Percentiles rank a stretch among this genome's conserved stretches.
phyloP scores from a whole-genome alignment of 2,797 vertebrate species.

The Etheostoma nigrum region DNA sequence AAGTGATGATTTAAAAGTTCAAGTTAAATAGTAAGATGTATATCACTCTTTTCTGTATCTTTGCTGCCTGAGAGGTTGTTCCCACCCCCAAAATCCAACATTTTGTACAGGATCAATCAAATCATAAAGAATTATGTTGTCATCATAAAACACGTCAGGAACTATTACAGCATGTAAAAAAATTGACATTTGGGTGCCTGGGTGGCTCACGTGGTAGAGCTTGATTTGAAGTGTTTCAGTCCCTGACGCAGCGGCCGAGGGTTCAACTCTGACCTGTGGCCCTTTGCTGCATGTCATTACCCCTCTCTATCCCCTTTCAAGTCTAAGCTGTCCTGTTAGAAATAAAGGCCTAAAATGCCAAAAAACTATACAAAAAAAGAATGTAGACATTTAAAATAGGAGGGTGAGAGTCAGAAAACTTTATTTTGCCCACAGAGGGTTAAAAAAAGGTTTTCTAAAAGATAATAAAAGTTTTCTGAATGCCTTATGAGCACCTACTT shows the following conservation, averaged over 20 bases:
- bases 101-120: background rate
- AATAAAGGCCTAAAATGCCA: too few relatives aligned
- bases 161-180: background rate
- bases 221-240: too few relatives aligned
- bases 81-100: background rate
- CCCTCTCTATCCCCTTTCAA: too few relatives aligned
- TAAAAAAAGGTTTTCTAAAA: background rate
- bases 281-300: too few relatives aligned
- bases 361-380: too few relatives aligned
- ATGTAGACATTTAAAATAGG: background rate
- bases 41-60: background rate
- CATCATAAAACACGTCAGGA: background rate
- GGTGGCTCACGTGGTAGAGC: too few relatives aligned
- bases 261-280: too few relatives aligned
- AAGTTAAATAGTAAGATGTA: background rate
- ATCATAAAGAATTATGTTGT: background rate
- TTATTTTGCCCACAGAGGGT: background rate
- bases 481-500: background rate
- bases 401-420: background rate
- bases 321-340: too few relatives aligned
- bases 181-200: background rate
- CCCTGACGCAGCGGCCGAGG: too few relatives aligned
- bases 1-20: background rate
- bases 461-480: background rate
- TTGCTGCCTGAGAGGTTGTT: background rate